phyloP scores from a whole-genome alignment of 2,888 invertebrate species.

The Axea sp. region DNA sequence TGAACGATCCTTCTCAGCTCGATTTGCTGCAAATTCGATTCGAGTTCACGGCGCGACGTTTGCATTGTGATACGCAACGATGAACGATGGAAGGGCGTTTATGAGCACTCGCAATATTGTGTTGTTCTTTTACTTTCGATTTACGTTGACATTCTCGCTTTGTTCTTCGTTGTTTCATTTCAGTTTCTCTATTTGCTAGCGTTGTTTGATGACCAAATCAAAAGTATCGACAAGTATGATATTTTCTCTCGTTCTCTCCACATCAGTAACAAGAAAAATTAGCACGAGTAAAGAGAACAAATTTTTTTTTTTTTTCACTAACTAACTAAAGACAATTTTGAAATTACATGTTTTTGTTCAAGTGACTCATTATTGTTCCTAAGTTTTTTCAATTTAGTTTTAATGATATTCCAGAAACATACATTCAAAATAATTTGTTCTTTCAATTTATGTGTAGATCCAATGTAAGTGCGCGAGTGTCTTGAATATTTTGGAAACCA shows the following conservation, averaged over 20 bases:
- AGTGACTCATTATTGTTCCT: no score
- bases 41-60: conserved; percentile 19
- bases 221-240: conserved; percentile 12
- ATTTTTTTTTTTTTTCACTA: no score
- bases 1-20: conserved; percentile 28
- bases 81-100: conserved; percentile 33
- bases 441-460: conserved; percentile 67
- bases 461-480: conserved; percentile 73
- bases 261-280: no score
- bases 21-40: conserved; percentile 36
- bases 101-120: conserved; percentile 24
- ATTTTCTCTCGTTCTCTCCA: no score
- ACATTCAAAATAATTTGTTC: no score
- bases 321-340: no score
- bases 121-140: conserved; percentile 44
- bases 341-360: no score
- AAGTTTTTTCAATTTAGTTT: no score
- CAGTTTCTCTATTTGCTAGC: conserved; percentile 8
- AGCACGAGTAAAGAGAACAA: no score
- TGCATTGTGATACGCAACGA: conserved; percentile 38
- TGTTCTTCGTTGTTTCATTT: conserved; percentile 13
- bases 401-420: no score
- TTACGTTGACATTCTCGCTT: conserved; percentile 24
- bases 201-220: conserved; percentile 10
- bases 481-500: conserved; percentile 43